These are phyloP conservation scores for Clytia hemisphaerica DNA, from an alignment of 30 jellyfish, hydroid and myxozoan genomes.

Conservation along the genomic window DNA sequence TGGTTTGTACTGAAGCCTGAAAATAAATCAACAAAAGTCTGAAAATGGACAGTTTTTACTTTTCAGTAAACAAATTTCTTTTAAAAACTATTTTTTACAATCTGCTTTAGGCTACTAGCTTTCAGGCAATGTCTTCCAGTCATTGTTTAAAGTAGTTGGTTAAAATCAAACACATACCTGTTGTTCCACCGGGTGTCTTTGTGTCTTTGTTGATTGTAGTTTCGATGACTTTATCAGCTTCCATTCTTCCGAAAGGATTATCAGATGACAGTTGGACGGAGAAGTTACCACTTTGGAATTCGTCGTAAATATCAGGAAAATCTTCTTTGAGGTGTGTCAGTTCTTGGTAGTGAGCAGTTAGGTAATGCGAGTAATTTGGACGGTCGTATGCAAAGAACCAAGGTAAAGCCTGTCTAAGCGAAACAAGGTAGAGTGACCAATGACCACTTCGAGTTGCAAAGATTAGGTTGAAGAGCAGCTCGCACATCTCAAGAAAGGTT, in stretches of 20 bases:
- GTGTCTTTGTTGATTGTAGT: constrained; percentile 11
- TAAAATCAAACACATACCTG: neutral
- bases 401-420: neutral
- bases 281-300: constrained; percentile 16
- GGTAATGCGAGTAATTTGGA: constrained; percentile 17
- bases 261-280: constrained; percentile 16
- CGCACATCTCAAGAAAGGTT: constrained; percentile 28
- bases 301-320: constrained; percentile 10
- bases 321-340: constrained; percentile 2
- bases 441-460: constrained; percentile 13
- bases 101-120: too few species aligned
- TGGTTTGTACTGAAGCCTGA: constrained; percentile 23
- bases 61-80: too few species aligned
- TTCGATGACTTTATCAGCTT: constrained; percentile 20
- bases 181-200: neutral
- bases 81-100: too few species aligned
- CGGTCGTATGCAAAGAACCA: constrained; percentile 33
- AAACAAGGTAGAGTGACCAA: constrained; percentile 7
- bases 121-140: too few species aligned
- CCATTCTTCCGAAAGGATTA: constrained; percentile 27
- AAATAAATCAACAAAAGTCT: neutral
- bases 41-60: neutral
- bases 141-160: too few species aligned
- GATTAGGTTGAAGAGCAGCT: constrained; percentile 8
- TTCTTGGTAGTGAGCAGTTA: constrained; percentile 17